Conservation (phyloP, 2,888 invertebrate species). For the Latrodectus hesperus region DNA sequence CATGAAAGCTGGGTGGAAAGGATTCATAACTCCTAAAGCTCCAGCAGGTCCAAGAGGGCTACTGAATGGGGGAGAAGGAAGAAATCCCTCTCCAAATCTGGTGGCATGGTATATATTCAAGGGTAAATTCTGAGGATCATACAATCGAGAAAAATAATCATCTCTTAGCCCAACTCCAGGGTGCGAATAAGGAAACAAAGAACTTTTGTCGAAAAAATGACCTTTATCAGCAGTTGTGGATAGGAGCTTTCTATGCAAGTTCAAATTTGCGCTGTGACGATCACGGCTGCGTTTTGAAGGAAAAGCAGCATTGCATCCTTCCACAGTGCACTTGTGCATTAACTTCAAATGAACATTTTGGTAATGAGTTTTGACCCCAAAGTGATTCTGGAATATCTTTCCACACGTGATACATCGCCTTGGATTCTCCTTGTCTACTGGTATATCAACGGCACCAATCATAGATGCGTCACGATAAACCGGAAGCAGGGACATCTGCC, state of each 20-base stretch:
- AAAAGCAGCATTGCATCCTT: slow-evolving; percentile 95
- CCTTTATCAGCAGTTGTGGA: slow-evolving; percentile 78
- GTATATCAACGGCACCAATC: slow-evolving; percentile 80
- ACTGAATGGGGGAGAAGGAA: slow-evolving; percentile 52
- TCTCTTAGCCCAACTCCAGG: slow-evolving; percentile 79
- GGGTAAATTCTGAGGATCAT: slow-evolving; percentile 75
- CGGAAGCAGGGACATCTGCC: slow-evolving; percentile 72
- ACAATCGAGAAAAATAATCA: slow-evolving; percentile 85
- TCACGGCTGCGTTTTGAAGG: slow-evolving; percentile 94
- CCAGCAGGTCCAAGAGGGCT: slow-evolving; percentile 38
- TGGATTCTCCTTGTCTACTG: slow-evolving; percentile 93
- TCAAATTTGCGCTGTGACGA: slow-evolving; percentile 92
- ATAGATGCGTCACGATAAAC: slow-evolving; percentile 72
- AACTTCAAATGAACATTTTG: slow-evolving; percentile 96
- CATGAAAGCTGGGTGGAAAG: slow-evolving; percentile 68
- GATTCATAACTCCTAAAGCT: slow-evolving; percentile 52
- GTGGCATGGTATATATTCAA: slow-evolving; percentile 58
- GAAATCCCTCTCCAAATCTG: slow-evolving; percentile 58
- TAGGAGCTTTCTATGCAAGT: slow-evolving; percentile 90
- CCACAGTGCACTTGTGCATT: slow-evolving; percentile 95
- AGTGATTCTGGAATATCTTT: slow-evolving; percentile 93
- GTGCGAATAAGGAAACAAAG: slow-evolving; percentile 77
- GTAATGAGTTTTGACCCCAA: slow-evolving; percentile 94
- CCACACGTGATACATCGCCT: slow-evolving; percentile 92
- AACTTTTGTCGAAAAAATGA: slow-evolving; percentile 72